These are phyloP conservation scores for Chaunax sp. DNA, from an alignment of 2,797 vertebrate species.

Conservation along the genomic window DNA sequence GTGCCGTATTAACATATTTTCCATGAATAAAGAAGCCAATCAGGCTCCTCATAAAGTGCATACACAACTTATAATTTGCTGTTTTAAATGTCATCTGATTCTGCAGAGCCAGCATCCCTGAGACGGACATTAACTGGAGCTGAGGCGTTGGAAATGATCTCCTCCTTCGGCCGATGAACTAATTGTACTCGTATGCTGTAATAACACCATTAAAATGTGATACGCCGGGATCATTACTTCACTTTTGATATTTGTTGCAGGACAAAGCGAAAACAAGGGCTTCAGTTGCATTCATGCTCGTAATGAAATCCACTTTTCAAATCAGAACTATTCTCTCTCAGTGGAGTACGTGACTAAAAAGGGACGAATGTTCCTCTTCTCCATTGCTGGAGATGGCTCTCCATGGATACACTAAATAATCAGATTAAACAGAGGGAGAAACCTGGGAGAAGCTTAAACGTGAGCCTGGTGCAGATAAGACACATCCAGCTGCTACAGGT, in stretches of 20 bases:
- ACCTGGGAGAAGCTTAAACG: conserved; percentile 53
- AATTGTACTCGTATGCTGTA: conserved; percentile 73
- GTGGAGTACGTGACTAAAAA: conserved; percentile 22
- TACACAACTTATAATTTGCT: conserved; percentile 50
- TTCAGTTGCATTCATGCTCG: conserved; percentile 27
- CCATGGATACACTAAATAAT: conserved; percentile 46
- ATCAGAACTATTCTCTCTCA: conserved; percentile 32
- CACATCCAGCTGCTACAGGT: conserved; percentile 44
- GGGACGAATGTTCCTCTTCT: conserved; percentile 28
- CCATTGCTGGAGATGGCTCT: conserved; percentile 37
- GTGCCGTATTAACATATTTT: conserved; percentile 13
- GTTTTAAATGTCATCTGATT: conserved; percentile 69
- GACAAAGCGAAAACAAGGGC: conserved; percentile 47
- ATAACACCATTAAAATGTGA: conserved; percentile 79
- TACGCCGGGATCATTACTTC: conserved; percentile 73
- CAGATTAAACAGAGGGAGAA: conserved; percentile 39
- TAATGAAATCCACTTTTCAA: conserved; percentile 47
- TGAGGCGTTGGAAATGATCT: conserved; percentile 71
- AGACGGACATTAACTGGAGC: conserved; percentile 67
- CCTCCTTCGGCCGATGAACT: conserved; percentile 76
- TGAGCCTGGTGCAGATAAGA: conserved; percentile 24
- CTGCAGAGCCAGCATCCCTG: conserved; percentile 66
- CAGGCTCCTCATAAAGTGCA: conserved; percentile 48
- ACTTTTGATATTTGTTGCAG: conserved; percentile 59
- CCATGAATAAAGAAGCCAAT: conserved; percentile 11